phyloP scores from a whole-genome alignment of 2,888 invertebrate species.

The Polydrusus cervinus region DNA sequence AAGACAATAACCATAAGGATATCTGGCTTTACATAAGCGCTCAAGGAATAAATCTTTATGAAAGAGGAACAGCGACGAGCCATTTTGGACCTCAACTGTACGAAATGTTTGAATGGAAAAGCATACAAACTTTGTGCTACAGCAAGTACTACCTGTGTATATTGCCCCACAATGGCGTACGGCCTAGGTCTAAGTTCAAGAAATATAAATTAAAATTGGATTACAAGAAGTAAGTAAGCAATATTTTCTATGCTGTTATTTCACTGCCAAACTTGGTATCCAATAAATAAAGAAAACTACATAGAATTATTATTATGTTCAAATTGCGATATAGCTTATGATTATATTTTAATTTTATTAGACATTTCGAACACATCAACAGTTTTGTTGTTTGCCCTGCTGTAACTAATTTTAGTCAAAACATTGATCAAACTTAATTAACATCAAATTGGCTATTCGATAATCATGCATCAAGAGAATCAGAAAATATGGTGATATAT shows the following conservation, averaged over 20 bases:
- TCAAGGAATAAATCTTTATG: conserved; percentile 78
- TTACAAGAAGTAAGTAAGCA: conserved; percentile 77
- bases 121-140: conserved; percentile 84
- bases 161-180: conserved; percentile 73
- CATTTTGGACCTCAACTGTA: conserved; percentile 69
- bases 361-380: too few species aligned
- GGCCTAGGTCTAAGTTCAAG: conserved; percentile 73
- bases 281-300: too few species aligned
- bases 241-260: background rate
- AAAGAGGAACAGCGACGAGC: conserved; percentile 70
- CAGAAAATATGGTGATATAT: too few species aligned
- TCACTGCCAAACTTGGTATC: too few species aligned
- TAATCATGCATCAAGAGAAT: too few species aligned
- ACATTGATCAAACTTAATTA: too few species aligned
- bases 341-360: too few species aligned
- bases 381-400: too few species aligned
- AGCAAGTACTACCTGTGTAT: conserved; percentile 82
- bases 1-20: conserved; percentile 75
- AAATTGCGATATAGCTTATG: too few species aligned
- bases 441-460: too few species aligned
- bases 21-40: conserved; percentile 80
- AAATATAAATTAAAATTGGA: conserved; percentile 85
- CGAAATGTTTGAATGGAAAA: conserved; percentile 78
- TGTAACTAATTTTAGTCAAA: background rate
- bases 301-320: too few species aligned